Evolutionary conservation across 2,888 invertebrate genomes (phyloP), one percentile per base, ranked within the genome.

Genomic region (Argynnis bischoffii): DNA sequence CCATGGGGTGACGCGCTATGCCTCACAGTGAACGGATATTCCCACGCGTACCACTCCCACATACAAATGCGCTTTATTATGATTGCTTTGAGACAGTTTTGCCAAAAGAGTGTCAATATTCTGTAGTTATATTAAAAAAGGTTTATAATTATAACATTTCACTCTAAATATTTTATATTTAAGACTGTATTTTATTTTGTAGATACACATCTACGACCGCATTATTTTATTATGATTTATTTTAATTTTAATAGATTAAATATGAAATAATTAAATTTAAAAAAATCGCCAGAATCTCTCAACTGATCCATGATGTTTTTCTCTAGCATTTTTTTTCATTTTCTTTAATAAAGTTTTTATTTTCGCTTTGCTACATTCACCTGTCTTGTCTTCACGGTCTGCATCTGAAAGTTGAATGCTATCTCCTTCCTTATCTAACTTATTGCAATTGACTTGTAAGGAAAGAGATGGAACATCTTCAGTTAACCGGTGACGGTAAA

Each of bases 391-490:
- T 85, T 74, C 79, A 76, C 77, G 21, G 78, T 76, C 79, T 75
- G 77, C 78, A 79, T 80, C 77, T 76, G 81, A 85, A 73, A 83
- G 69, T 74, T 75, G 71, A 72, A 79, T 76, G 75, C 77, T 73
- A 65, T 83, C 73, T 77, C 83, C 81, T 81, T 92, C 91, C 81
- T 84, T 91, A 83, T 92, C 89, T 84, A 72, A 76, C 75, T 69
- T 71, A 64, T 74, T 74, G 76, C 75, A 75, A 75, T 77, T 76
- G 76, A 71, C 72, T 72, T 69, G 64, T 57, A 50, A 84, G 85
- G 89, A 92, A 85, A 90, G 91, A 85, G 92, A 91, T 81, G 75
- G 83, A 75, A 77, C 72, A 81, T 81, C 79, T 81, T 81, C 72
- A 76, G 75, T 65, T 54, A 59, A 64, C 75, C 77, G 79, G 79